Base-by-base conservation (phyloP, 2,888 invertebrate species). In the Ophioninae sp. region DNA sequence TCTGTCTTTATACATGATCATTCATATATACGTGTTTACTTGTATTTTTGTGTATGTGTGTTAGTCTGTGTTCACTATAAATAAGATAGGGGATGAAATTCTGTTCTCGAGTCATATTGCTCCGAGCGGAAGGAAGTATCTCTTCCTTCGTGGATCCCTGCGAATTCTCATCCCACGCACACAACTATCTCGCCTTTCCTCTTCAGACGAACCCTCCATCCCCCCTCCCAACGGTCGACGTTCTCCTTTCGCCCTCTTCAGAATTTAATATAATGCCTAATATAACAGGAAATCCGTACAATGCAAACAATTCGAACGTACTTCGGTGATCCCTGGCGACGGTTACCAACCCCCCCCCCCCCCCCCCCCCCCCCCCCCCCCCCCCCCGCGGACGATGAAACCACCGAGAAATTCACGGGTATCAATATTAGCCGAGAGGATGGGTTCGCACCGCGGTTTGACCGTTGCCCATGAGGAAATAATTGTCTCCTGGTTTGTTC, bases 261-360 rank as follows among this genome's bases (percentile, higher is more conserved):
- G 88, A 90, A 91, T 90, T 90, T 90, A 90, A 90, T 90, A 90
- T 89, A 90, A 90, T 89, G 87, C 90, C 87, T 89, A 90, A 90
- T 90, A 90, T 90, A 88, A 88, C 87, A 88, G 88, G 88, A 87
- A 88, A 90, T 90, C 87, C 87, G 87, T 84, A 89, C 89, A 90
- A 90, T 91, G 89, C 90, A 89, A 90, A 90, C 89, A 89, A 90
- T 90, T 90, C 87, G 87, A 90, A 89, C 86, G 51, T 51, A 51
- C 87, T 87, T 81, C 64, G 63, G 44, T 44, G 59, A 20, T 69
- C 58, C 67, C 37, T 74, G 73, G 69, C 61, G 68, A 77, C 44
- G 20, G 61, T 61, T 56, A 59, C 65, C 20, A 63, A 59, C 44
- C 37, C 71, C 58, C 20, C 13, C 67, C 23, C n/a, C n/a, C n/a